A percentile compares a stretch with the other conserved stretches of the same genome.
Evolutionary conservation across 2,113 vertebrate genomes (phyloP).

Genomic region (Neotoma lepida): DNA sequence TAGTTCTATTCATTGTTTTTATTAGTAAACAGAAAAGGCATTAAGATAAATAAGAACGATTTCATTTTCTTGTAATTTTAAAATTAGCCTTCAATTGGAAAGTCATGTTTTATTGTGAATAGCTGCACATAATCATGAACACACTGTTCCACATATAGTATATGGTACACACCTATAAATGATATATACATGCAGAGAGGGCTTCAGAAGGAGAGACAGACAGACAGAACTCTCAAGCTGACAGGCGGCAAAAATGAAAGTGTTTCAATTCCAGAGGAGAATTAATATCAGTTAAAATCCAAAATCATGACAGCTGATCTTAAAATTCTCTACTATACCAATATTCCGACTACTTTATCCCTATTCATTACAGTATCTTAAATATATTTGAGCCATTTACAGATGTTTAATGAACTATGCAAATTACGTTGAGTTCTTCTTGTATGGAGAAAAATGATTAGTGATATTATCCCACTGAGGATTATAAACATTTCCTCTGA

Average conservation of each 20-base stretch:
- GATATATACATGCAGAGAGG: rapidly evolving
- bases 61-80: not conserved
- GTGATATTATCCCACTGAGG: not conserved
- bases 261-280: too few relatives aligned
- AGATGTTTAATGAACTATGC: not conserved
- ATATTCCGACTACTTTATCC: not conserved
- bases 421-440: not conserved
- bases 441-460: not conserved
- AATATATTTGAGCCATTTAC: not conserved
- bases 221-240: not conserved
- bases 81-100: not conserved
- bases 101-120: not conserved
- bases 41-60: not conserved
- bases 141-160: not conserved
- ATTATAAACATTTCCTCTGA: conserved; percentile 53
- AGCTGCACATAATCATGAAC: not conserved
- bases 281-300: not conserved
- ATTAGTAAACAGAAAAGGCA: not conserved
- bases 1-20: conserved; percentile 11
- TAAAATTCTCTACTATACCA: not conserved
- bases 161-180: not conserved
- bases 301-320: not conserved
- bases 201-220: not conserved
- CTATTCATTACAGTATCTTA: not conserved
- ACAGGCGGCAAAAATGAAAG: not conserved